Conservation (phyloP, 2,113 vertebrate species). For the Perccottus glenii region DNA sequence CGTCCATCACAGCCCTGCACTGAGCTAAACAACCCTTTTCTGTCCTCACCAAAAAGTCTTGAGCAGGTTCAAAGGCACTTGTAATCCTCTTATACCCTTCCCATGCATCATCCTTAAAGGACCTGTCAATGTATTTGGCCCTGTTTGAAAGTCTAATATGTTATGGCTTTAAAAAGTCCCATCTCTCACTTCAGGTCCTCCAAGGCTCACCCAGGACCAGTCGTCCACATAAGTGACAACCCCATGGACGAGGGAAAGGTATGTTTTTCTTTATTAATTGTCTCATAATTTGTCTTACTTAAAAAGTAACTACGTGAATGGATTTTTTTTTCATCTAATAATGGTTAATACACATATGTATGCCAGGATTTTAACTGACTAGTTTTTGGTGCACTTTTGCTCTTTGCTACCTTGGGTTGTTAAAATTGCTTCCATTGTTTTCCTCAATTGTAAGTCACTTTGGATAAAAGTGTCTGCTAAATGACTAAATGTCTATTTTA, state of each 20-base stretch:
- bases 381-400: too few relatives aligned
- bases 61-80: conserved; percentile 38
- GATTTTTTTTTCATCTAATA: too few relatives aligned
- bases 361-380: too few relatives aligned
- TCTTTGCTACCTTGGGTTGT: too few relatives aligned
- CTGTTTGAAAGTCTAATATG: background rate
- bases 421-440: too few relatives aligned
- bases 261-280: background rate
- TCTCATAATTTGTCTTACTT: too few relatives aligned
- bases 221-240: conserved; percentile 99
- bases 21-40: conserved; percentile 50
- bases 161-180: background rate
- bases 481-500: too few relatives aligned
- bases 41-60: conserved; percentile 31
- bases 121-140: background rate
- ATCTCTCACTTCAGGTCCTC: conserved; percentile 85
- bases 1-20: conserved; percentile 64
- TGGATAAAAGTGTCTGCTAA: too few relatives aligned
- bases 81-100: background rate
- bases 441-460: too few relatives aligned
- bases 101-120: background rate
- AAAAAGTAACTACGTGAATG: too few relatives aligned
- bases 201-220: conserved; percentile 96
- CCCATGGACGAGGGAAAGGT: conserved; percentile 93
- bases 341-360: too few relatives aligned